Percentiles rank a stretch among this genome's conserved stretches.
These are phyloP conservation scores for Leptarthrus brevirostris DNA, from an alignment of 2,888 invertebrate genomes.

Conservation along the genomic window DNA sequence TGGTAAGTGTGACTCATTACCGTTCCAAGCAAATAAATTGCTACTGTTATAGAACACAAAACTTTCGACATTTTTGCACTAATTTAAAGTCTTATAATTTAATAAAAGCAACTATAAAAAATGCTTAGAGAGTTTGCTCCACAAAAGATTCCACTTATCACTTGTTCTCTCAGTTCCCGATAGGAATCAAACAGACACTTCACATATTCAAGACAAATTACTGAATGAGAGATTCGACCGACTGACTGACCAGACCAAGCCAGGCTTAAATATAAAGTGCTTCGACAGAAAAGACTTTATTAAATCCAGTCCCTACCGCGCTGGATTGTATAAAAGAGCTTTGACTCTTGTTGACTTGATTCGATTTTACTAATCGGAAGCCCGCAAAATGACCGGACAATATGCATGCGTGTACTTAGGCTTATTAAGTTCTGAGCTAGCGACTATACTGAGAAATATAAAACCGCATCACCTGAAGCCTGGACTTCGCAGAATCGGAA, in stretches of 20 bases:
- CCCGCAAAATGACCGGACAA: conserved; percentile 5
- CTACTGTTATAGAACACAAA: background rate
- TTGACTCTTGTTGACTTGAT: conserved; percentile 9
- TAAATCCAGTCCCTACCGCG: too few species aligned
- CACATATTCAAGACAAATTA: background rate
- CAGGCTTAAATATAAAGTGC: too few species aligned
- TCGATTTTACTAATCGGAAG: background rate
- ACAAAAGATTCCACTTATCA: background rate
- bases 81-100: background rate
- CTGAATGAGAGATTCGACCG: too few species aligned
- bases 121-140: background rate
- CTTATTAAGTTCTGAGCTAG: too few species aligned
- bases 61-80: background rate
- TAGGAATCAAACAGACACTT: background rate
- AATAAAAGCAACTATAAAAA: too few species aligned
- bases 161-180: background rate
- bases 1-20: conserved; percentile 74
- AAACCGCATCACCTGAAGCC: too few species aligned
- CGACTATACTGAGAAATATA: too few species aligned
- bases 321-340: background rate
- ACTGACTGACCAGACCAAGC: too few species aligned
- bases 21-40: background rate
- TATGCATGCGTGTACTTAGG: too few species aligned
- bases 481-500: too few species aligned
- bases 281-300: too few species aligned